Percentiles rank a stretch among this genome's conserved stretches.
Conservation (phyloP, 2,797 vertebrate genomes). For the Xiphophorus birchmanni region DNA sequence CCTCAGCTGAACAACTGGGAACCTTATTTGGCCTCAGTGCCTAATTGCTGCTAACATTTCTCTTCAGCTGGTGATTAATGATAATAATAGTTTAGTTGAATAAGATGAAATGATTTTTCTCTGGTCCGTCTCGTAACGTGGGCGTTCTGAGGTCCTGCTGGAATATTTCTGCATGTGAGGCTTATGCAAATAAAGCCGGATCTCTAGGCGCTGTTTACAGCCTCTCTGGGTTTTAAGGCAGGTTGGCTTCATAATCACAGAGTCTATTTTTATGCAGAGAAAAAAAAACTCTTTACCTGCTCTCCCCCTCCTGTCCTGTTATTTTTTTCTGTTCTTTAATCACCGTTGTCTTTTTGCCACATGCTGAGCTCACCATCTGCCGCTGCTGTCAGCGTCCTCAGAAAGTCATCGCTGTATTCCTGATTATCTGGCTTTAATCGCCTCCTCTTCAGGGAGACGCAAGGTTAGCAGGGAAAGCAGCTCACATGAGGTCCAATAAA, state of each 20-base stretch:
- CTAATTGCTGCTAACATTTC: constrained; percentile 26
- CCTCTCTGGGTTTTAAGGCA: background rate
- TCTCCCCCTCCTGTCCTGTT: constrained; percentile 23
- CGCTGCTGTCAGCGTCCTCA: constrained; percentile 48
- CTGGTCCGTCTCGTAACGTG: constrained; percentile 20
- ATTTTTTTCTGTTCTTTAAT: constrained; percentile 14
- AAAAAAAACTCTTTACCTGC: background rate
- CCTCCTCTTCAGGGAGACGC: constrained; percentile 53
- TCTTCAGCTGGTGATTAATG: constrained; percentile 21
- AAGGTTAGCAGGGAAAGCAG: constrained; percentile 57
- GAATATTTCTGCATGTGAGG: constrained; percentile 29
- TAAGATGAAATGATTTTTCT: constrained; percentile 9
- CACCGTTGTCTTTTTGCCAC: constrained; percentile 52
- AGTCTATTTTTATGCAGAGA: constrained; percentile 34
- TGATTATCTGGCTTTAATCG: constrained; percentile 65
- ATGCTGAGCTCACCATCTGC: constrained; percentile 72
- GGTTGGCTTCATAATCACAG: background rate
- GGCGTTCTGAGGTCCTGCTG: constrained; percentile 33
- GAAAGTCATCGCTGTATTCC: constrained; percentile 66
- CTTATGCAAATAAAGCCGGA: constrained; percentile 37
- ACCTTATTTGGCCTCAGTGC: background rate
- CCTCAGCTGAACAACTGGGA: background rate
- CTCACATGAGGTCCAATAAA: constrained; percentile 32
- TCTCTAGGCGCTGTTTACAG: constrained; percentile 13
- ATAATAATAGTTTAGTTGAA: constrained; percentile 33